These are phyloP conservation scores for Onychorhynchus coronatus DNA, from an alignment of 2,113 vertebrate genomes.

Conservation along the genomic window DNA sequence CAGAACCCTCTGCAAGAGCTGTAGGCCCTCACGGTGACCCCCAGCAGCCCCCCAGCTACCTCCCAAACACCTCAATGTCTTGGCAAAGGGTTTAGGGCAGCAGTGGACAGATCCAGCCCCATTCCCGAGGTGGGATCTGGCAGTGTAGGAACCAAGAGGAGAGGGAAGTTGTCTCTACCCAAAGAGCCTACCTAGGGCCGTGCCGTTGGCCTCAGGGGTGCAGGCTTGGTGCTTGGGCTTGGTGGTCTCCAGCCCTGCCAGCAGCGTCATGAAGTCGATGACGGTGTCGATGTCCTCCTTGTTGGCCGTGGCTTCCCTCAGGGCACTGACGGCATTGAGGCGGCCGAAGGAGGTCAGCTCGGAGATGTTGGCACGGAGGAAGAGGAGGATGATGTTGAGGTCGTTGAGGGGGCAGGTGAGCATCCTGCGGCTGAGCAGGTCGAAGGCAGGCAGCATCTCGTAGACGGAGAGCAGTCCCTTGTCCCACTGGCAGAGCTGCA, in stretches of 20 bases:
- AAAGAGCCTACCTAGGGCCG: not conserved
- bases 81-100: not conserved
- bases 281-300: constrained; percentile 81
- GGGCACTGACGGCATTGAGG: constrained; percentile 82
- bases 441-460: constrained; percentile 91
- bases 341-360: constrained; percentile 88
- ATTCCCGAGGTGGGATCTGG: not conserved
- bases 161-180: not conserved
- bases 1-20: not conserved
- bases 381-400: constrained; percentile 91
- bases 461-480: constrained; percentile 89
- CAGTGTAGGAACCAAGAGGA: not conserved
- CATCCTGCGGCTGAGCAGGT: constrained; percentile 85
- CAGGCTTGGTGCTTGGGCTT: constrained; percentile 40
- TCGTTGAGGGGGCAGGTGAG: constrained; percentile 92
- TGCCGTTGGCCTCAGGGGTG: not conserved
- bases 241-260: constrained; percentile 82
- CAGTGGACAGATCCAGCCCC: accelerated
- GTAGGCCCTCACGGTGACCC: not conserved
- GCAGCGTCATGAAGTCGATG: constrained; percentile 92
- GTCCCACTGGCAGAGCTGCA: constrained; percentile 92
- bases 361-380: constrained; percentile 87
- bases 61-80: not conserved
- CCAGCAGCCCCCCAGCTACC: not conserved
- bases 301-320: constrained; percentile 76